Evolutionary conservation across 2,888 invertebrate genomes (phyloP).

Genomic region (Mongoloraphidia duomilia): DNA sequence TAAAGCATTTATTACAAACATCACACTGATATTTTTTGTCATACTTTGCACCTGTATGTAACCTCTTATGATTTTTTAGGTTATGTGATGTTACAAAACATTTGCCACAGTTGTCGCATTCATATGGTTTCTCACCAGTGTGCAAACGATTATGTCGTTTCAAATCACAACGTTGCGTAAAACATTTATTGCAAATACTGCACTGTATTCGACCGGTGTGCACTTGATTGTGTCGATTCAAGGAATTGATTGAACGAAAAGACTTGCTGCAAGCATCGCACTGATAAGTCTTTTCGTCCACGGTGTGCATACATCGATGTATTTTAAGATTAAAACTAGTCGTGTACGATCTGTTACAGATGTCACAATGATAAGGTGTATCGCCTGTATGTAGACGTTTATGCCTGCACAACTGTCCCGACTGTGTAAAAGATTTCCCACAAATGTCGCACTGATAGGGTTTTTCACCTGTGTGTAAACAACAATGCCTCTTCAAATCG

Average conservation of each 20-base stretch:
- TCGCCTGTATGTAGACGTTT: too few relatives aligned
- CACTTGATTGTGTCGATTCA: constrained; percentile 23
- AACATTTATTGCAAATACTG: constrained; percentile 17
- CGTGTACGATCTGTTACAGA: too few relatives aligned
- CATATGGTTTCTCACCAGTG: constrained; percentile 18
- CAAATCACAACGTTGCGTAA: constrained; percentile 17
- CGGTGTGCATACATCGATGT: background rate
- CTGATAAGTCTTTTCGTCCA: constrained; percentile 16
- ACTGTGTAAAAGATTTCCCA: too few relatives aligned
- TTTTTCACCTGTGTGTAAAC: too few relatives aligned
- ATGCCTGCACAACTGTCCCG: too few relatives aligned
- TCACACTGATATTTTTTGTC: too few relatives aligned
- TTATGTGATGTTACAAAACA: constrained; percentile 17
- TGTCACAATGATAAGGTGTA: too few relatives aligned
- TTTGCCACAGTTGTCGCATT: constrained; percentile 16
- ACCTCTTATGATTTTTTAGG: constrained; percentile 17
- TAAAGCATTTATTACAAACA: too few relatives aligned
- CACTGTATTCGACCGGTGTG: constrained; percentile 23
- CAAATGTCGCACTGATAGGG: too few relatives aligned
- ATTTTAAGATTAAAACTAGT: too few relatives aligned
- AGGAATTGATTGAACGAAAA: constrained; percentile 15
- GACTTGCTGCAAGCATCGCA: constrained; percentile 17
- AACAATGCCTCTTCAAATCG: too few relatives aligned
- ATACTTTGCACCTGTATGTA: constrained; percentile 6
- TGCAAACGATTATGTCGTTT: constrained; percentile 18